Base-by-base conservation (phyloP, 2,797 vertebrate species). In the Orestias chungarensis region DNA sequence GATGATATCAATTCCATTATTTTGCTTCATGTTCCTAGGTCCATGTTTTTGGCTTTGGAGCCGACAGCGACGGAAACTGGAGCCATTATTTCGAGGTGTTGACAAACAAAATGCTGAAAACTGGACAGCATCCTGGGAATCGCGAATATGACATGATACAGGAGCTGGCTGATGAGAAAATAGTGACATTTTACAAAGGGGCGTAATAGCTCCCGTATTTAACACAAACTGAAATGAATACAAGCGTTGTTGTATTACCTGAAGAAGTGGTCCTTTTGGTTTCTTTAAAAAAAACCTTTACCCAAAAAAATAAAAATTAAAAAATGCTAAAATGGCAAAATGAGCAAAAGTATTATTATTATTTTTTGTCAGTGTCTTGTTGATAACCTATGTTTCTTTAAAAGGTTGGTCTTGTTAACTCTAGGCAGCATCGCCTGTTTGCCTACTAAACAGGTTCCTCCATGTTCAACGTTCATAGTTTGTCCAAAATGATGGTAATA, bases 21-120 rank as follows among this genome's bases (percentile, higher is more conserved):
- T 49, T 47, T 27, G 2, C 31, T 42, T 70, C 72, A 4, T 72
- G 38, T 59, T 71, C 1, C 18, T 64, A 91, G 89, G 76, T 90
- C 18, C 11, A 23, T 42, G 82, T 89, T 23, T 91, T 89, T 12
- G 89, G 89, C 11, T 91, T 40, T 25, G 90, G 90, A 0, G 78
- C 84, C 0, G 80, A 91, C 70, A 25, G 49, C 27, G 64, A 86
- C 27, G 87, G 88, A 64, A 86, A 84, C 70, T 92, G 88, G 89
- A 74, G 64, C 61, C 86, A 91, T 61, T 91, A 91, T 55, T 91
- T 68, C n/a, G 73, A 88, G 72, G 5, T 0, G 1, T 61, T 79
- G 0, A n/a, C 0, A 18, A n/a, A 82, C 68, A 65, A 14, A 38
- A 5, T 20, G 0, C 20, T 72, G 0, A 66, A 27, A 70, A 86